Conservation (phyloP, 2,888 invertebrate species). For the Alentia gelatinosa region DNA sequence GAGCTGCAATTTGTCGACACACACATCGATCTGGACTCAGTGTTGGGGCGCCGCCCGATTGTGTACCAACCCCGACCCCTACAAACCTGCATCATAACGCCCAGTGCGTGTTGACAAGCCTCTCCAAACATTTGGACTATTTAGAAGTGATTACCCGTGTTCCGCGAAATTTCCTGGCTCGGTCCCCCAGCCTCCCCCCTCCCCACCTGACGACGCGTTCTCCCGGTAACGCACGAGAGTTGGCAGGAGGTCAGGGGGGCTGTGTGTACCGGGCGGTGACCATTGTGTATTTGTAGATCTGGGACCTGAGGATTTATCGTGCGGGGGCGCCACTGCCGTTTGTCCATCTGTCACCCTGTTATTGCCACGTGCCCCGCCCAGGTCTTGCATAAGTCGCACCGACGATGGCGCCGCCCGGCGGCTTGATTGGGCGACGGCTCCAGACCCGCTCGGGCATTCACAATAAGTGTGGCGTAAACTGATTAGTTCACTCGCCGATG, state of each 20-base stretch:
- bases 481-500: neutral
- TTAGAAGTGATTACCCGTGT: slow-evolving; percentile 17
- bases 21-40: neutral
- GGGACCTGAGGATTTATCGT: neutral
- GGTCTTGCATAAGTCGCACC: neutral
- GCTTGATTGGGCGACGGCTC: neutral
- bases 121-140: slow-evolving; percentile 4
- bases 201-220: neutral
- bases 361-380: neutral
- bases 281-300: slow-evolving; percentile 1
- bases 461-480: neutral
- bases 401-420: neutral
- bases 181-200: neutral
- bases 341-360: slow-evolving; percentile 9
- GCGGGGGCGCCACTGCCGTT: neutral
- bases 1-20: neutral
- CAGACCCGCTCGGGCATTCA: neutral
- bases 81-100: neutral
- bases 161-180: neutral
- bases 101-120: neutral
- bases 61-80: neutral
- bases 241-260: neutral
- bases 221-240: neutral
- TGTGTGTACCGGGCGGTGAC: neutral
- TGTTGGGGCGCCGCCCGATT: neutral